A percentile compares a stretch with the other conserved stretches of the same genome.
Conservation (phyloP, 2,113 vertebrate species). For the Oreochromis spilurus region DNA sequence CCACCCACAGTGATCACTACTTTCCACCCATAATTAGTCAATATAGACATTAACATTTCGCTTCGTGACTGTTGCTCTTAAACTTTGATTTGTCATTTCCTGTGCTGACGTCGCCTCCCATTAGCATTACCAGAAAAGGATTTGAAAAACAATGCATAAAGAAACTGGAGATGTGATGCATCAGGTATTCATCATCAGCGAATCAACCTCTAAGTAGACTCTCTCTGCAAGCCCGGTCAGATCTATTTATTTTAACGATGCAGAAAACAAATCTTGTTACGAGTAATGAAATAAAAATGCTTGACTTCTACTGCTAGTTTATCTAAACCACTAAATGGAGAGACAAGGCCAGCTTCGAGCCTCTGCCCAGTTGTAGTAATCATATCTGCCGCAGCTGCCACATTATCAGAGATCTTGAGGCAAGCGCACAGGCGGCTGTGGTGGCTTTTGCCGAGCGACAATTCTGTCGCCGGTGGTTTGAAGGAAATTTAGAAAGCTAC, state of each 20-base stretch:
- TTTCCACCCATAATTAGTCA: not conserved
- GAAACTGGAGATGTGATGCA: not conserved
- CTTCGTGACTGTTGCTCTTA: not conserved
- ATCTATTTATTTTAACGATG: not conserved
- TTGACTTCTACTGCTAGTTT: not conserved
- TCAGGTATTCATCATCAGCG: not conserved
- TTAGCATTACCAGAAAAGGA: not conserved
- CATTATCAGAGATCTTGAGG: slow-evolving; percentile 53
- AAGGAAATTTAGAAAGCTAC: not conserved
- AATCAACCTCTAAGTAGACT: not conserved
- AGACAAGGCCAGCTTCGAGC: slow-evolving; percentile 61
- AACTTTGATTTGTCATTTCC: not conserved
- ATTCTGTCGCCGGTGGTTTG: not conserved
- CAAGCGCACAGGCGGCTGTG: slow-evolving; percentile 17
- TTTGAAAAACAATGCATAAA: not conserved
- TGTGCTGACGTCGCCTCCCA: not conserved
- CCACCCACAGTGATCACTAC: not conserved
- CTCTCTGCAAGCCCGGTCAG: not conserved
- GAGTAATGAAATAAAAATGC: not conserved
- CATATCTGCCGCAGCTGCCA: slow-evolving; percentile 82
- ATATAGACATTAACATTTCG: not conserved
- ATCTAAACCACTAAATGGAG: not conserved
- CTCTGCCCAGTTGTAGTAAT: slow-evolving; percentile 80
- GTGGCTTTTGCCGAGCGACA: slow-evolving; percentile 43
- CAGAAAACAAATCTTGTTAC: not conserved